Conservation (phyloP, 2,113 vertebrate species). For the Mobula birostris region DNA sequence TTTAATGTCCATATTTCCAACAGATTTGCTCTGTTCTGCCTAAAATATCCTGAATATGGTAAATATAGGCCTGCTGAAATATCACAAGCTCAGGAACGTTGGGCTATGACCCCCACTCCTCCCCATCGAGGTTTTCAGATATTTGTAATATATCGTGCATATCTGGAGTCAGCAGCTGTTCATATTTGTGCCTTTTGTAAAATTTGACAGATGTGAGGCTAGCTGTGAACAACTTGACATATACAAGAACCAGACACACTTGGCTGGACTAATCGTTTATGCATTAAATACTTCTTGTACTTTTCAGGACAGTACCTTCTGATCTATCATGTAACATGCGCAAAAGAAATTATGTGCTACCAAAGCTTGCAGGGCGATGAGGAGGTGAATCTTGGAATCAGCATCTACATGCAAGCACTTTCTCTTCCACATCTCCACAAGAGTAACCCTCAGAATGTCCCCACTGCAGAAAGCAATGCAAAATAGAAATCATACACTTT, state of each 20-base stretch:
- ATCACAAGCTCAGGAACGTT: background rate
- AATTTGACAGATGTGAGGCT: background rate
- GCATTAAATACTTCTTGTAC: background rate
- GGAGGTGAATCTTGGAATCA: background rate
- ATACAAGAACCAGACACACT: background rate
- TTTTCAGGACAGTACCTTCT: background rate
- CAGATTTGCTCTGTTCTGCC: background rate
- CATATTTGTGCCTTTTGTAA: background rate
- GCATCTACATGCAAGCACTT: background rate
- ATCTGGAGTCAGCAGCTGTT: slow-evolving; percentile 1
- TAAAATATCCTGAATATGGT: background rate
- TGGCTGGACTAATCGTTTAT: background rate
- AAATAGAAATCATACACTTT: background rate
- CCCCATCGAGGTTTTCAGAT: background rate
- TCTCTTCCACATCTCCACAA: background rate
- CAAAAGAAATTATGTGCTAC: background rate
- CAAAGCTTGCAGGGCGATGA: background rate
- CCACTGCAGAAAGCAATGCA: background rate
- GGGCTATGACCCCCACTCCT: background rate
- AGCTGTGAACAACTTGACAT: background rate
- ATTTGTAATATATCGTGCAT: background rate
- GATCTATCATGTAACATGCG: background rate
- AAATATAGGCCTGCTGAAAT: background rate
- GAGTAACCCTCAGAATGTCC: background rate
- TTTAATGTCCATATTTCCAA: background rate